Evolutionary conservation across 1,140 invertebrate species (phyloP), one percentile per base, ranked within the genome.

Genomic region (Vollenhovia emeryi): DNA sequence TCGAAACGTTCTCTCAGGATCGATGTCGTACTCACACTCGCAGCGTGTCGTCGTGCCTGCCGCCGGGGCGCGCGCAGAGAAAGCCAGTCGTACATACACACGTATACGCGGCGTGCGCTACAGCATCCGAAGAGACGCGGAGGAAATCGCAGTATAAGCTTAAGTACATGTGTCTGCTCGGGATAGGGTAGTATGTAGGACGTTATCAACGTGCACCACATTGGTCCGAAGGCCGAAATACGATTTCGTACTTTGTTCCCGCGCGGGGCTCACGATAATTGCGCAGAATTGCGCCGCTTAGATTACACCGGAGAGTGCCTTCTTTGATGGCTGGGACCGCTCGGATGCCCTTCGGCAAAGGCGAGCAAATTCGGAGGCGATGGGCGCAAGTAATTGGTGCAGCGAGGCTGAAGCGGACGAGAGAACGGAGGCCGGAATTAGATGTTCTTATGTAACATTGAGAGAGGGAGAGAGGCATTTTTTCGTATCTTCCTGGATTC

Each of bases 171-270:
- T 82, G 78, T 57, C 50, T 33, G 36, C 24, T 48, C 74, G 21
- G 13, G 66, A 57, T 43, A 74, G 36, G 84, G 50, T 80, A 78
- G 50, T 30, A 57, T 68, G 15, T 55, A 79, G 78, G 73, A 45
- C 83, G 90, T 93, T 92, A 93, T 93, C 93, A 89, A 89, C 78
- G 86, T 71, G 86, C 62, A 84, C 88, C 92, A 91, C 93, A 91
- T 92, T 94, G 92, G 92, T 50, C 93, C 92, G 91, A 92, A 92
- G 90, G 91, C 87, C 91, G 89, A 93, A 94, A 93, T 93, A 93
- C 93, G 91, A 93, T 94, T 93, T 91, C 84, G 86, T 89, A 91
- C 89, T 93, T 93, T 93, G 93, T 94, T 93, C 92, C 86, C 87
- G 71, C 83, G 88, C 74, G 84, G 80, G 79, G 68, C 60, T 45